Base-by-base conservation (phyloP, 2,888 invertebrate species). In the Drosophila siamana region DNA sequence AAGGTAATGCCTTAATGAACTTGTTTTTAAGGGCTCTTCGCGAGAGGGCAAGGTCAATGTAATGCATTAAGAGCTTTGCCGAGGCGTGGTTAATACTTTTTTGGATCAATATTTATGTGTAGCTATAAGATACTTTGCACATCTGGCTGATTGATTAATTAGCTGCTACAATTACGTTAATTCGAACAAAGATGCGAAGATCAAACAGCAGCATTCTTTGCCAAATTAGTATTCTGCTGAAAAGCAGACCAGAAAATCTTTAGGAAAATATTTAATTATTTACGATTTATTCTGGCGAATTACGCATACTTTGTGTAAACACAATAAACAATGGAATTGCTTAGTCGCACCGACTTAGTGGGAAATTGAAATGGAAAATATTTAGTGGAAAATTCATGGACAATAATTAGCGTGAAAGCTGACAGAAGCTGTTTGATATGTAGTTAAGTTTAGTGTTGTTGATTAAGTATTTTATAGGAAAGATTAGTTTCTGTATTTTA, bases 41-140 rank as follows among this genome's bases (percentile, higher is more conserved):
- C 28, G 7, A 44, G 55, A 33, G 54, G 19, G 41, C 66, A 78
- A 78, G 78, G 78, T 79, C 75, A 79, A 69, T 66, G 54, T 65
- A 68, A 76, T 76, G 59, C 47, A 59, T 61, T 74, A 28, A 48
- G 60, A 54, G 38, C 15, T 59, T 46, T 30, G 19, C 15, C 8
- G 19, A 8, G 54, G 55, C 26, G 33, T 22, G 19, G 26, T 28
- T 16, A 38, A 38, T 50, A 11, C 6, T 6, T 44, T 6, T 41
- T 43, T 36, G 28, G 26, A 8, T 43, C 38, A 48, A 15, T 51
- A 36, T 24, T 16, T 59, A 64, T 40, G 38, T 44, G 43, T 52
- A 30, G 41, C 52, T 19, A 24, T 1, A 2, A 43, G 65, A 70
- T 59, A 65, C 57, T 74, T 75, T 59, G 71, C 70, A 75, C 70